These are phyloP conservation scores for Gila orcuttii DNA, from an alignment of 2,113 vertebrate genomes.

Conservation along the genomic window DNA sequence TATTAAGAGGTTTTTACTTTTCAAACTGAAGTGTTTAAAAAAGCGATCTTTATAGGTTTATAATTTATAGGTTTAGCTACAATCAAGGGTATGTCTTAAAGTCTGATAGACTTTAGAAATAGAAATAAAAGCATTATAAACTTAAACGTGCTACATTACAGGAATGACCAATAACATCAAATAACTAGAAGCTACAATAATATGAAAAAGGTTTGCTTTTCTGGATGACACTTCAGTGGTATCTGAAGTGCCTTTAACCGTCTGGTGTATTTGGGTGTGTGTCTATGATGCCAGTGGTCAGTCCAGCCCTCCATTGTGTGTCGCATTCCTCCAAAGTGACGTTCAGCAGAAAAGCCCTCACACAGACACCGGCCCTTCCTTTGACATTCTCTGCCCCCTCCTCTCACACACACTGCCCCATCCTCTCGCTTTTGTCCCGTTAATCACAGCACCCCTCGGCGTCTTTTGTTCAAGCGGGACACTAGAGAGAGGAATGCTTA, in stretches of 20 bases:
- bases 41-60: no score
- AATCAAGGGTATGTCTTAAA: not conserved
- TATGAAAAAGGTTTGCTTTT: conserved; percentile 48
- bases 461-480: conserved; percentile 71
- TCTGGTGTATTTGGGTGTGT: conserved; percentile 31
- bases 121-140: not conserved
- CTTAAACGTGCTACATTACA: not conserved
- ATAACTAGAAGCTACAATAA: not conserved
- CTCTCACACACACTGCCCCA: conserved; percentile 72
- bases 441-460: conserved; percentile 71
- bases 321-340: conserved; percentile 73
- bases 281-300: conserved; percentile 66
- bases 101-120: not conserved
- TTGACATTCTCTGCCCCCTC: conserved; percentile 54
- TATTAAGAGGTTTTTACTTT: not conserved
- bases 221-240: conserved; percentile 54
- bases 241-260: conserved; percentile 48
- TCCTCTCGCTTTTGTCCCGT: conserved; percentile 67
- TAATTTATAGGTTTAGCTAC: not conserved
- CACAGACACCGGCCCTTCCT: conserved; percentile 6
- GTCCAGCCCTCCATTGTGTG: conserved; percentile 72
- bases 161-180: not conserved
- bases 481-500: conserved; percentile 72
- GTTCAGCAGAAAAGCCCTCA: conserved; percentile 58
- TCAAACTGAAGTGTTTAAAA: not conserved